Conservation (phyloP, 2,888 invertebrate species). For the Lamellibrachia satsuma region DNA sequence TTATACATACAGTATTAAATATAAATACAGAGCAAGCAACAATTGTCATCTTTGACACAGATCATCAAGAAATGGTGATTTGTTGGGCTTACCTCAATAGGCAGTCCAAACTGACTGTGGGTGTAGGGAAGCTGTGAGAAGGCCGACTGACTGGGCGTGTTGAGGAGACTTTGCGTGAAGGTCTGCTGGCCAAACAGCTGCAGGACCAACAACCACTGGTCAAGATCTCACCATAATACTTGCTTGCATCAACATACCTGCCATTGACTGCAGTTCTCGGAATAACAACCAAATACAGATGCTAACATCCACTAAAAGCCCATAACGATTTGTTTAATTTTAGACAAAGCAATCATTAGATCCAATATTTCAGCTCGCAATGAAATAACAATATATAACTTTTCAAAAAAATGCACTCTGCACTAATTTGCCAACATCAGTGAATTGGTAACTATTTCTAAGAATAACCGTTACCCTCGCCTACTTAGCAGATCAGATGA, state of each 20-base stretch:
- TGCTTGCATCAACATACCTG: background rate
- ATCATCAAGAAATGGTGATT: slow-evolving; percentile 19
- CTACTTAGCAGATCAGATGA: no score
- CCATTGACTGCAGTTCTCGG: slow-evolving; percentile 45
- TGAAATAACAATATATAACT: background rate
- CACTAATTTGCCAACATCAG: background rate
- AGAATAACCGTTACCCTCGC: no score
- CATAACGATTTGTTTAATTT: no score
- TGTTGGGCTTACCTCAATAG: slow-evolving; percentile 8
- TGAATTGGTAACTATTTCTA: no score
- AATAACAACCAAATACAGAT: slow-evolving; percentile 26
- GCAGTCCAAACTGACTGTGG: slow-evolving; percentile 43
- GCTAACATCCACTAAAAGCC: no score
- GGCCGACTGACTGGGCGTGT: slow-evolving; percentile 36
- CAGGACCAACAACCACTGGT: slow-evolving; percentile 44
- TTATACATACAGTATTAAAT: background rate
- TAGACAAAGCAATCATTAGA: background rate
- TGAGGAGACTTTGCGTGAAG: slow-evolving; percentile 52
- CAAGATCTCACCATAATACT: slow-evolving; percentile 28
- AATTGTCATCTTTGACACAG: background rate
- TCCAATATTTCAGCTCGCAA: background rate
- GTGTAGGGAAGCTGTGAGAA: slow-evolving; percentile 39
- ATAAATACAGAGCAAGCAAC: background rate
- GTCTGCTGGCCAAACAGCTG: slow-evolving; percentile 50
- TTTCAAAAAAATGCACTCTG: background rate